A percentile compares a stretch with the other conserved stretches of the same genome.
These are phyloP conservation scores for Trachelus tabidus DNA, from an alignment of 2,888 invertebrate genomes.

Conservation along the genomic window DNA sequence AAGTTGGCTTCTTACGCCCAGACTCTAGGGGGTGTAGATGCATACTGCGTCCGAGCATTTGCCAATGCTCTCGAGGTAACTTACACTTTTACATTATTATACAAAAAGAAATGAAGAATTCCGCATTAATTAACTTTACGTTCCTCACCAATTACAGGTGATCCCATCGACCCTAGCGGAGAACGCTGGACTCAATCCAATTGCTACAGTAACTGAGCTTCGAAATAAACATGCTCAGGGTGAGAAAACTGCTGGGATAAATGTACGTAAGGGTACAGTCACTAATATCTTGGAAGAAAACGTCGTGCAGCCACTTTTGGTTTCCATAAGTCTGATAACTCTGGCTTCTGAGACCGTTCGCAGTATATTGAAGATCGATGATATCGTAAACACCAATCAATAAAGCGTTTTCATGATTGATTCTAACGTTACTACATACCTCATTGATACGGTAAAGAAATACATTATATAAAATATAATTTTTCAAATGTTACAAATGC, in stretches of 20 bases:
- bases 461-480: background rate
- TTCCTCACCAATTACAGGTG: conserved; percentile 64
- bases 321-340: conserved; percentile 91
- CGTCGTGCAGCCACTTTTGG: conserved; percentile 96
- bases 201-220: conserved; percentile 95
- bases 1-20: conserved; percentile 85
- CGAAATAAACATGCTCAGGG: conserved; percentile 92
- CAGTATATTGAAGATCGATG: conserved; percentile 98
- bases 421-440: background rate
- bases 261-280: conserved; percentile 95
- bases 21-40: conserved; percentile 89
- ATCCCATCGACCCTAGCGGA: conserved; percentile 92
- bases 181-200: conserved; percentile 92
- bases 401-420: conserved; percentile 31
- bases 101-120: background rate
- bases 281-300: conserved; percentile 97
- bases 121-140: background rate
- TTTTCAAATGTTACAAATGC: background rate
- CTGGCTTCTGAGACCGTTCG: conserved; percentile 97
- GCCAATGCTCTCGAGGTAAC: conserved; percentile 89
- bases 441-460: conserved; percentile 1
- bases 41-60: conserved; percentile 95
- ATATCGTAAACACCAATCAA: conserved; percentile 82
- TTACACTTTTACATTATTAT: conserved; percentile 2
- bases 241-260: conserved; percentile 90